Conservation (phyloP, 2,797 vertebrate genomes). For the Spheniscus humboldti region DNA sequence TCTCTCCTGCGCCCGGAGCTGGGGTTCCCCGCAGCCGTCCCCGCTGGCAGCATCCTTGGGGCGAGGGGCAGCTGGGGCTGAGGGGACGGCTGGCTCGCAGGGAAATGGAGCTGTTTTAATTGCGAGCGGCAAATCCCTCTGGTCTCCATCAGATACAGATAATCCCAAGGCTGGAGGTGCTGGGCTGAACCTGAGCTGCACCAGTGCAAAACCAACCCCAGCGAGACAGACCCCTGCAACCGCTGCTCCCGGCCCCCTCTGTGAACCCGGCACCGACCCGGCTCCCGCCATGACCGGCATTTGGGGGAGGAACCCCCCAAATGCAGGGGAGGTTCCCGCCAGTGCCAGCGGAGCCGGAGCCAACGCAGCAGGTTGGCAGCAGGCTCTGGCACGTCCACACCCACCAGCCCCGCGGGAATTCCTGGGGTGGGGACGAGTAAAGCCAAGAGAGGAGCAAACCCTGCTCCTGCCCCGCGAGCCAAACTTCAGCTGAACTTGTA, state of each 20-base stretch:
- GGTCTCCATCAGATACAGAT: neutral
- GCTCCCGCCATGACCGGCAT: fast-evolving
- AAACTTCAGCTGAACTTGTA: neutral
- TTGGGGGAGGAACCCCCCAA: neutral
- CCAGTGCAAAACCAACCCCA: neutral
- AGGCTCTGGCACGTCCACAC: neutral
- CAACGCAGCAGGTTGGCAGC: neutral
- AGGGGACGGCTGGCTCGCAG: neutral
- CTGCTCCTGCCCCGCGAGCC: neutral
- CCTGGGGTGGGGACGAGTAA: neutral
- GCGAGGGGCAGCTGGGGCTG: neutral
- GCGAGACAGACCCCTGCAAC: neutral
- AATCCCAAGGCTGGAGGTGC: neutral
- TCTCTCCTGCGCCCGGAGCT: neutral
- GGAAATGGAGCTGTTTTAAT: neutral
- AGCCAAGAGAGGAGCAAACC: neutral
- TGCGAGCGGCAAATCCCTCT: neutral
- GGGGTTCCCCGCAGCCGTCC: neutral
- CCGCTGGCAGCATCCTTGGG: neutral
- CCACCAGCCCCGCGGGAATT: fast-evolving
- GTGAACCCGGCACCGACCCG: fast-evolving
- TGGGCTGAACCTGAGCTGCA: neutral
- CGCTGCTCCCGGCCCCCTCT: neutral
- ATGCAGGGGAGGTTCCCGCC: fast-evolving
- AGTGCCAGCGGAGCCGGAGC: neutral